Base-by-base conservation (phyloP, 2,113 vertebrate species). In the Tinamus guttatus region DNA sequence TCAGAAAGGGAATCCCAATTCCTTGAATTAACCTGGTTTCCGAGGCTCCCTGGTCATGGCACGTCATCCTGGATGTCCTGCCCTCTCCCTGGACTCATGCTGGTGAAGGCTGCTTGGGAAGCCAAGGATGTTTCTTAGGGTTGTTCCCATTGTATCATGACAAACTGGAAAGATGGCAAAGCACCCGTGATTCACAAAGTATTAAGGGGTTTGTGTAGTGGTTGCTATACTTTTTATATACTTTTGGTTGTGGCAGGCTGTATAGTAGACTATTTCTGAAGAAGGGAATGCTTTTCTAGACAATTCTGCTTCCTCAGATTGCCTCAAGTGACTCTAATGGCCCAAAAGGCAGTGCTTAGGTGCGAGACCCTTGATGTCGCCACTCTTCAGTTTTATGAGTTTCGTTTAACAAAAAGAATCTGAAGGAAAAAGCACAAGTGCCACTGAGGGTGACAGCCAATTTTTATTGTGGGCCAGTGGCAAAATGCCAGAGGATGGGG, bases 41-140 rank as follows among this genome's bases (percentile, higher is more conserved):
- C 20, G 8, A 21, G 32, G 32, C 32, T n/a, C 30, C 38, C 34
- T 63, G 17, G 20, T n/a, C n/a, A 21, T 34, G 22, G 18, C 25
- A 3, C 34, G 28, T 3, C 11, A 7, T 36, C 8, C 34, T 19
- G n/a, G 1, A 1, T 47, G 20, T 60, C 58, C 32, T 2, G 1
- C 6, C 40, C 38, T 84, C 9, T 40, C 18, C 40, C 70, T 34
- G 63, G 16, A 24, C 22, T 54, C 5, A 28, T 95, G 68, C 73
- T 94, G 93, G 85, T 34, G 69, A 91, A 5, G 62, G 58, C 80
- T 79, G 43, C 93, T 92, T 70, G 59, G 59, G 68, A 89, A 85
- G 59, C 75, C 95, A 59, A 78, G 1, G 4, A 17, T 17, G 78
- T 83, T 85, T 85, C 41, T 65, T 12, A 43, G n/a, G 4, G 12